Evolutionary conservation across 1,140 invertebrate species (phyloP).

Genomic region (Fopius arisanus): DNA sequence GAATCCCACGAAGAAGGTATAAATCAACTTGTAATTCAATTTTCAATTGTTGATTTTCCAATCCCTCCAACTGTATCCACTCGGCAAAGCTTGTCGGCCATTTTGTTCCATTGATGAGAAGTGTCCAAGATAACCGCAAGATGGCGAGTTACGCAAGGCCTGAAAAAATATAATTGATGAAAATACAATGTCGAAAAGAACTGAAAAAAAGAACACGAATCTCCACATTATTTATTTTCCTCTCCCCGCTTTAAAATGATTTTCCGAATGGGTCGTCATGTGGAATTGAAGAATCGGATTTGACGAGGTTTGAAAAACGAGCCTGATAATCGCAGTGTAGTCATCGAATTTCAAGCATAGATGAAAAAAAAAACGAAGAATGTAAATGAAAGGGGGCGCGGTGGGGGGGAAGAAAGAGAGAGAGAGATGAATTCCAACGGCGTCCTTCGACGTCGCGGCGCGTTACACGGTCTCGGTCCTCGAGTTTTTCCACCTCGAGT

Average conservation of each 20-base stretch:
- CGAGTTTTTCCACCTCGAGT: constrained; percentile 35
- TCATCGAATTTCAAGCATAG: no score
- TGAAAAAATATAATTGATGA: neutral
- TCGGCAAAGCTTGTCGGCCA: neutral
- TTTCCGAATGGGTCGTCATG: no score
- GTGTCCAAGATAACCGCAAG: neutral
- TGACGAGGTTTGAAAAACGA: no score
- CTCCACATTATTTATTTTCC: neutral
- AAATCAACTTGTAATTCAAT: neutral
- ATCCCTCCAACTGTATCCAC: neutral
- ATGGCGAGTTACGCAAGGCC: neutral
- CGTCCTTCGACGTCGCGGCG: constrained; percentile 26
- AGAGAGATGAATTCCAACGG: constrained; percentile 25
- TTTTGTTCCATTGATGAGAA: constrained; percentile 2
- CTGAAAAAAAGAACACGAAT: neutral
- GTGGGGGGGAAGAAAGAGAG: neutral
- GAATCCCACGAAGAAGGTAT: no score
- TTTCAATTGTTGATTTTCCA: neutral
- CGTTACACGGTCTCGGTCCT: constrained; percentile 26
- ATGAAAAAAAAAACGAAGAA: constrained; percentile 12
- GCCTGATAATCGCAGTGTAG: no score
- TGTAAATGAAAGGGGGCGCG: constrained; percentile 2
- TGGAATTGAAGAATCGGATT: no score
- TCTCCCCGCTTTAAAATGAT: no score
- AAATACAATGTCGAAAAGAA: neutral